phyloP scores from a whole-genome alignment of 1,140 invertebrate genomes.

The Yoshiicerus persimilis region DNA sequence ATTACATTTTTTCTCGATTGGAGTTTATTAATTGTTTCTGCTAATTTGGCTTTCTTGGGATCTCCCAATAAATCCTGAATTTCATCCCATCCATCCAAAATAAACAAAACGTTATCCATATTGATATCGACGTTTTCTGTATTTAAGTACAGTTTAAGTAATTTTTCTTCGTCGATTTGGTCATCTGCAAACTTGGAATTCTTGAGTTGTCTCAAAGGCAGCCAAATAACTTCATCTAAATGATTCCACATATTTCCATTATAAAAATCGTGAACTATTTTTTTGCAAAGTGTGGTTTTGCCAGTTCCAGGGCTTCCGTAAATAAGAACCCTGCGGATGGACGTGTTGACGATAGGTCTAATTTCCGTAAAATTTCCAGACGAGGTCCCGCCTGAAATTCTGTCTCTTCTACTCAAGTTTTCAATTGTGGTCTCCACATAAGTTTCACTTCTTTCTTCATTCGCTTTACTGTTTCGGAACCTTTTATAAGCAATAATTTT shows the following conservation, averaged over 20 bases:
- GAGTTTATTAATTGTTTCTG: no score
- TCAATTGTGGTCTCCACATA: not conserved
- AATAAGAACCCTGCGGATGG: not conserved
- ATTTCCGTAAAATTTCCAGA: not conserved
- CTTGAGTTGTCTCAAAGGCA: not conserved
- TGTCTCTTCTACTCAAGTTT: not conserved
- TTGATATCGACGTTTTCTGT: not conserved
- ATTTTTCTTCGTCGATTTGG: not conserved
- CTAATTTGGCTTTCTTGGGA: no score
- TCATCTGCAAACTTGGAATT: not conserved
- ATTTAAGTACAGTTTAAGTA: not conserved
- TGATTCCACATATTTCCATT: not conserved
- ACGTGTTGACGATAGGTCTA: not conserved
- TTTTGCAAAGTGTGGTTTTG: not conserved
- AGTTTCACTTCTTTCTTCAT: not conserved
- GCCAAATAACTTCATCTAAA: not conserved
- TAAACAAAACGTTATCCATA: not conserved
- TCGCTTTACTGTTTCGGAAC: not conserved
- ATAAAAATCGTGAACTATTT: not conserved
- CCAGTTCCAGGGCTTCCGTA: not conserved
- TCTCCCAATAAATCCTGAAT: no score
- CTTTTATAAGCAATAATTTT: not conserved
- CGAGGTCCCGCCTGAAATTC: not conserved
- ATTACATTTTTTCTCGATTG: no score
- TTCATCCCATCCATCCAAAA: no score